These are phyloP conservation scores for Novumbra hubbsi DNA, from an alignment of 2,797 vertebrate genomes.

Conservation along the genomic window DNA sequence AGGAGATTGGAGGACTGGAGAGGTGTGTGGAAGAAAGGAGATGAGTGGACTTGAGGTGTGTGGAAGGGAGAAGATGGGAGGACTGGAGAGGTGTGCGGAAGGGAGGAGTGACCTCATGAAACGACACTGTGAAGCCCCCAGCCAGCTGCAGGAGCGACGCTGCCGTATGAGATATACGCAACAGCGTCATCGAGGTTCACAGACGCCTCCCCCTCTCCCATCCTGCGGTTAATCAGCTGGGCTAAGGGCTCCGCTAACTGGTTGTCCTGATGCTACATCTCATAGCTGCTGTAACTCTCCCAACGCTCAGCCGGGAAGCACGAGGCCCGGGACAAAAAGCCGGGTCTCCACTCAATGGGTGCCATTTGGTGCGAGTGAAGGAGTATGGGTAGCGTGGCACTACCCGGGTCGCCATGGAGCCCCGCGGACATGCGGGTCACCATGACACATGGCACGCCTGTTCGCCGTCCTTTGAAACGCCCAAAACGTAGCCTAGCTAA, in stretches of 20 bases:
- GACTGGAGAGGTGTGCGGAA: constrained; percentile 21
- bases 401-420: constrained; percentile 27
- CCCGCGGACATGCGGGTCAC: background rate
- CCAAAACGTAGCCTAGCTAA: background rate
- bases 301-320: constrained; percentile 58
- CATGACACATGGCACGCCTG: constrained; percentile 15
- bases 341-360: constrained; percentile 11
- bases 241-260: constrained; percentile 80
- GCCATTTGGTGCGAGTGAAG: constrained; percentile 33
- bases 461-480: background rate
- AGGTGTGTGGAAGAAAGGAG: background rate
- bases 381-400: constrained; percentile 23
- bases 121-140: background rate
- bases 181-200: constrained; percentile 57
- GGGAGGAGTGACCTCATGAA: background rate
- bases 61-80: constrained; percentile 27
- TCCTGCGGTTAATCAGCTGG: constrained; percentile 74
- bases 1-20: background rate
- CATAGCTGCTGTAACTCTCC: constrained; percentile 62
- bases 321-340: constrained; percentile 62
- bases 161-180: constrained; percentile 53
- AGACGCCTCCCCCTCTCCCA: constrained; percentile 32
- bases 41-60: constrained; percentile 9
- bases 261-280: constrained; percentile 70
- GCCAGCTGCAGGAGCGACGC: background rate